Evolutionary conservation across 2,797 vertebrate species (phyloP), one percentile per base, ranked within the genome.

Genomic region (Eulemur albifrons): DNA sequence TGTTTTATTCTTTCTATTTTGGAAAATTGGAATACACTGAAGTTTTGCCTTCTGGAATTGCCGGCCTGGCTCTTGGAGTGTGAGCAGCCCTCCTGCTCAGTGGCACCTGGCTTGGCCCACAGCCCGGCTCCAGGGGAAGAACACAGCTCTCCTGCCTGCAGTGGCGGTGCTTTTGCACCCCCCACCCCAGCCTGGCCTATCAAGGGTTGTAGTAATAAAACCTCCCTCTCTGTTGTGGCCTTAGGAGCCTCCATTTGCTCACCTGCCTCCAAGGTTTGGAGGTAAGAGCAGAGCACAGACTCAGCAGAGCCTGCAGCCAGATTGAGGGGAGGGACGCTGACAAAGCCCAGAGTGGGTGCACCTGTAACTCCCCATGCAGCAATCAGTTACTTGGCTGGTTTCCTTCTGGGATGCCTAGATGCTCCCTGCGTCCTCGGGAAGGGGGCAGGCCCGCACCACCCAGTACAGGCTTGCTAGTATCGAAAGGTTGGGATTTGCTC

Each of bases 1-100:
- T 98, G 96, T 93, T 98, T 97, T 94, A 97, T 94, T 97, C 95
- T 98, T 98, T 98, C 97, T 97, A 80, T 97, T 97, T 98, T 89
- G 91, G 79, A 97, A 97, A 43, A 96, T 75, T 88, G 97, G 96
- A 98, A 97, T 91, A 25, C 32, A 40, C 88, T 21, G 97, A 94
- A 85, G 97, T 98, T 98, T 96, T 84, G 96, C 97, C 86, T 85
- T 97, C 97, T 97, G 97, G 96, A 98, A 92, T 63, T 20, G 43
- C 92, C 43, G 76, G 96, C 87, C 65, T n/a, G 61, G 94, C 94
- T 93, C 20, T 82, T 40, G 27, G 80, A 88, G 63, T 0, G 4
- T 9, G 88, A 72, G 61, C 4, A 54, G 72, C 67, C 93, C 87
- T 96, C 13, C 76, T 88, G 91, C 84, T 61, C 12, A 0, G 43